phyloP scores from a whole-genome alignment of 1,140 invertebrate genomes.

The Dicyema japonicum region DNA sequence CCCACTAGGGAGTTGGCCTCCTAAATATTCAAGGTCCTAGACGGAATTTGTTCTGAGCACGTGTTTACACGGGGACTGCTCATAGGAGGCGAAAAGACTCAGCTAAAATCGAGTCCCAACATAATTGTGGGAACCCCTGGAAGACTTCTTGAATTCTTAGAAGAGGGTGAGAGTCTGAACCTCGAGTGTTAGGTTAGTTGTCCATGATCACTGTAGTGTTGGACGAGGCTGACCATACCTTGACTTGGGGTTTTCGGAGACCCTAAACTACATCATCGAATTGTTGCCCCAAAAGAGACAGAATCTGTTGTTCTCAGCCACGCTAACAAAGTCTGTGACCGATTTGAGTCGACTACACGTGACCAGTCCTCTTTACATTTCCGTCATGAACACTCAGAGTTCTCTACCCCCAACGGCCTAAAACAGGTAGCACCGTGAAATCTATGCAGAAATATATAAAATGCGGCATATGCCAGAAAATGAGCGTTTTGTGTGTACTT shows the following conservation, averaged over 20 bases:
- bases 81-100: background rate
- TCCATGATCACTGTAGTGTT: constrained; percentile 1
- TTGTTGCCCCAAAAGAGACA: background rate
- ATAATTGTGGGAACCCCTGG: constrained; percentile 1
- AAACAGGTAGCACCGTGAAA: background rate
- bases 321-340: background rate
- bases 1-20: constrained; percentile 81
- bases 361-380: background rate
- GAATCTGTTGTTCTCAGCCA: background rate
- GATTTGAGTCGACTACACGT: background rate
- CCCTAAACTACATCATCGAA: background rate
- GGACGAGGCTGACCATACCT: constrained; percentile 1
- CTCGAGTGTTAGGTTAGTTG: background rate
- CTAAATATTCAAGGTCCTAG: constrained; percentile 58
- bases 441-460: background rate
- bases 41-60: too few species aligned
- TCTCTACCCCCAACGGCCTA: background rate
- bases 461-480: background rate
- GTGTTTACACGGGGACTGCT: too few species aligned
- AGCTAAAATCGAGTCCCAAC: background rate
- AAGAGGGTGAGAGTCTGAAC: background rate
- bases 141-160: background rate
- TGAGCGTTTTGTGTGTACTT: background rate
- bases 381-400: background rate
- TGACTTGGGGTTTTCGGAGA: background rate